A percentile compares a stretch with the other conserved stretches of the same genome.
Evolutionary conservation across 2,888 invertebrate genomes (phyloP).

Genomic region (Sphaerophoria rueppellii): DNA sequence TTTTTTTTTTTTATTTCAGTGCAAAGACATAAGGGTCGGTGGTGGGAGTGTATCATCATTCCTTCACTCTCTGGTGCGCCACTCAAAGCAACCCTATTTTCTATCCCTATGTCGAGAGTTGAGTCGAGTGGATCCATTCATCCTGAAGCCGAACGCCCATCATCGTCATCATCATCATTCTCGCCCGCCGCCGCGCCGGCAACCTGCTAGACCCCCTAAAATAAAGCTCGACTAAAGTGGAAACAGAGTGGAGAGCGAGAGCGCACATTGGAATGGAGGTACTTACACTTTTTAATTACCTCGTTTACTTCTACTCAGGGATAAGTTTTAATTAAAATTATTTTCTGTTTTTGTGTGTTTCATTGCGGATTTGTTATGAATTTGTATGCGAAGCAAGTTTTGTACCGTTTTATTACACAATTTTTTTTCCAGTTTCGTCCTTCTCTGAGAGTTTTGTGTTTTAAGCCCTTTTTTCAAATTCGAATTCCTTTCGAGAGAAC

Average conservation of each 20-base stretch:
- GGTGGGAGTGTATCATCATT: not conserved
- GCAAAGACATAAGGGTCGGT: constrained; percentile 22
- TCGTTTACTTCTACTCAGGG: constrained; percentile 75
- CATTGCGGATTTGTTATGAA: constrained; percentile 73
- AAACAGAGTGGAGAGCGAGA: not conserved
- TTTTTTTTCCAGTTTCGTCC: constrained; percentile 29
- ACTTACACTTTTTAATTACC: constrained; percentile 76
- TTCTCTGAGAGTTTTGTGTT: not conserved
- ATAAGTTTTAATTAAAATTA: constrained; percentile 82
- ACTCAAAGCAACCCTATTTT: not conserved
- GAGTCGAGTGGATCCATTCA: constrained; percentile 8
- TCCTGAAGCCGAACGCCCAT: not conserved
- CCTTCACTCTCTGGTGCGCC: no score
- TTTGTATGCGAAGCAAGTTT: constrained; percentile 65
- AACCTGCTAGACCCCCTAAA: constrained; percentile 5
- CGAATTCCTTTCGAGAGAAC: constrained; percentile 7
- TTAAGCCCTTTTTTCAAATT: constrained; percentile 15
- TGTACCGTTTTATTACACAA: constrained; percentile 16
- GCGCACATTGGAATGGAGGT: constrained; percentile 68
- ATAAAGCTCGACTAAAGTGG: constrained; percentile 18
- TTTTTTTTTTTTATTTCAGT: constrained; percentile 12
- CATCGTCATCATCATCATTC: no score
- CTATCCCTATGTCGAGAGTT: constrained; percentile 5
- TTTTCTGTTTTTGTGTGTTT: constrained; percentile 73
- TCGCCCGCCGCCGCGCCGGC: not conserved